Conservation (phyloP, 2,113 vertebrate genomes). For the Sphaerodactylus townsendi region DNA sequence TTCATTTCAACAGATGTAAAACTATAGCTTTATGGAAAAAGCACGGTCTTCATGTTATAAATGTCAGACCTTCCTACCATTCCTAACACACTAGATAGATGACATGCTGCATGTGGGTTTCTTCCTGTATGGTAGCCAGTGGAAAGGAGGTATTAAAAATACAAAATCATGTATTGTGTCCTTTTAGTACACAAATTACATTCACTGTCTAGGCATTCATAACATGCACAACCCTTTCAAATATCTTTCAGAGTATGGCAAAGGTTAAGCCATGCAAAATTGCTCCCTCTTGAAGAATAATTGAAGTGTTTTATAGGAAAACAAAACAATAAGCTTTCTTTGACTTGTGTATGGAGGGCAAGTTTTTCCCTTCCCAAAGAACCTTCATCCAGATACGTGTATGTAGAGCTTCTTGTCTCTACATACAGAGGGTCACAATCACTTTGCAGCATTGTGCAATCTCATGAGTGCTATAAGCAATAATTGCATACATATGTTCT, state of each 20-base stretch:
- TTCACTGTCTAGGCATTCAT: not conserved
- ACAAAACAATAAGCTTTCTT: not conserved
- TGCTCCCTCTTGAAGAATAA: not conserved
- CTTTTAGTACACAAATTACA: not conserved
- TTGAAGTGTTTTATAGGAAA: not conserved
- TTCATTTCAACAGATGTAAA: not conserved
- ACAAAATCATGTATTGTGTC: not conserved
- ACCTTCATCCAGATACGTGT: not conserved
- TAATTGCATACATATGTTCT: conserved; percentile 24
- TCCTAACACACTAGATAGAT: not conserved
- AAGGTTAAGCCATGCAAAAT: not conserved
- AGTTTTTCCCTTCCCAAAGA: conserved; percentile 12
- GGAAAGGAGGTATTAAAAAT: not conserved
- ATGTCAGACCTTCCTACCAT: not conserved
- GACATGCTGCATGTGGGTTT: not conserved
- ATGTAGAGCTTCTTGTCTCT: not conserved
- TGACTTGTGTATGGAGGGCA: not conserved
- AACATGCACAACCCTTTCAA: not conserved
- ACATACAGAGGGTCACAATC: not conserved
- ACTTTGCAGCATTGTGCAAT: not conserved
- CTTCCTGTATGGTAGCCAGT: not conserved
- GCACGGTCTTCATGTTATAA: not conserved
- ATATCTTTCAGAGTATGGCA: not conserved
- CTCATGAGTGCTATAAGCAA: conserved; percentile 17
- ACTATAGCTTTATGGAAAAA: not conserved